Percentiles rank a stretch among this genome's conserved stretches.
These are phyloP conservation scores for Podabrus alpinus DNA, from an alignment of 2,888 invertebrate species.

Conservation along the genomic window DNA sequence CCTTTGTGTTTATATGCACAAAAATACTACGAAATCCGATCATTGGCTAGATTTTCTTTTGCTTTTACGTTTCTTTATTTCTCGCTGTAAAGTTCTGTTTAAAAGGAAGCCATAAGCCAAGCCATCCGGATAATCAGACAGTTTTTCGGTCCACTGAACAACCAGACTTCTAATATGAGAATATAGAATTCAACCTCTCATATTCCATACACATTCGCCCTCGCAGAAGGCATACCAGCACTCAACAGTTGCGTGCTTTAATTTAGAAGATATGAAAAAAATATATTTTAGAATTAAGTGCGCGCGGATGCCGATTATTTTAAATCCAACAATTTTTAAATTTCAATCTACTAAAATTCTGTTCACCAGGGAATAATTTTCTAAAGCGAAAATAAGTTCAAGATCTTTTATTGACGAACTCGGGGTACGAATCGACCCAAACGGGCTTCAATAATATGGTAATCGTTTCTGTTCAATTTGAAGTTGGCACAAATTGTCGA, in stretches of 20 bases:
- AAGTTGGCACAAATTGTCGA: constrained; percentile 40
- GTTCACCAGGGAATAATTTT: constrained; percentile 28
- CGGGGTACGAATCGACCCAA: constrained; percentile 13
- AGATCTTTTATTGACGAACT: constrained; percentile 21
- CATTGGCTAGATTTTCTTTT: constrained; percentile 18
- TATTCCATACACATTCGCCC: constrained; percentile 9
- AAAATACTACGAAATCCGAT: constrained; percentile 24
- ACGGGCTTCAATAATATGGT: constrained; percentile 44
- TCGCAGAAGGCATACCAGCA: background rate
- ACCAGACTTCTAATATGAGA: constrained; percentile 24
- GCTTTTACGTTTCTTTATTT: constrained; percentile 19
- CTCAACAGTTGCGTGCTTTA: background rate
- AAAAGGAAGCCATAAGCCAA: constrained; percentile 25
- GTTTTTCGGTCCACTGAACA: constrained; percentile 27
- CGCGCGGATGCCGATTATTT: background rate
- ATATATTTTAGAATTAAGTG: background rate
- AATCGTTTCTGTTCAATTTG: constrained; percentile 43
- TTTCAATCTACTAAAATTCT: constrained; percentile 35
- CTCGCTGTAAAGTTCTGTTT: constrained; percentile 19
- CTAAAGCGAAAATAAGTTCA: constrained; percentile 22
- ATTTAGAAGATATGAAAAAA: background rate
- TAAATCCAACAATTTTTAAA: constrained; percentile 1
- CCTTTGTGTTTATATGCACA: constrained; percentile 27
- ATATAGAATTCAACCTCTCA: constrained; percentile 26
- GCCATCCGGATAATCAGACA: constrained; percentile 27